phyloP scores from a whole-genome alignment of 2,797 vertebrate species.

The Vireo griseus region DNA sequence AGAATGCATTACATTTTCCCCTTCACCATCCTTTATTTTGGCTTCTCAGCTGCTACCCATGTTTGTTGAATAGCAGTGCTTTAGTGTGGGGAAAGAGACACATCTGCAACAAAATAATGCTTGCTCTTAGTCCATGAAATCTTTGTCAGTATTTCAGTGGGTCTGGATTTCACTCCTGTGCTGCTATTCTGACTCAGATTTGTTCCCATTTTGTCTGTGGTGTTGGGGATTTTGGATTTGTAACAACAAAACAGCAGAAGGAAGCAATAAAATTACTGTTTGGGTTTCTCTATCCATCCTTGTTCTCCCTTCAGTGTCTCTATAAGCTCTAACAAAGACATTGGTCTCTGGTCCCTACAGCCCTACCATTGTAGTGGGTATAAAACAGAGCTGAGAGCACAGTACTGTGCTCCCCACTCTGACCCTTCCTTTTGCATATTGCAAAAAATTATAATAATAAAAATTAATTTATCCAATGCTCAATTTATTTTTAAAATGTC shows the following conservation, averaged over 20 bases:
- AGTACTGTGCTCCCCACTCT: fast-evolving
- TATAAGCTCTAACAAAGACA: neutral
- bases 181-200: neutral
- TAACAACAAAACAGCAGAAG: neutral
- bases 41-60: fast-evolving
- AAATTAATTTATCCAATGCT: neutral
- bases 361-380: neutral
- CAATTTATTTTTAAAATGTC: neutral
- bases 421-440: neutral
- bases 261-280: neutral
- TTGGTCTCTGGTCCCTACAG: neutral
- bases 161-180: neutral
- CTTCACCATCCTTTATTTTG: neutral
- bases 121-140: neutral
- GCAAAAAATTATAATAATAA: neutral
- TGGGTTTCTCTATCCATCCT: neutral
- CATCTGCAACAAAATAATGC: neutral
- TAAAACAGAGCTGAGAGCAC: neutral
- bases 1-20: neutral
- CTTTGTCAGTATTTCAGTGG: neutral
- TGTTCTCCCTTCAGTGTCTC: neutral
- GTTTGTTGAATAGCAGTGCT: neutral
- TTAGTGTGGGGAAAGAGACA: neutral
- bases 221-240: neutral
- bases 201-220: neutral